Base-by-base conservation (phyloP, 2,797 vertebrate genomes). In the Percopsis omiscomaycus region DNA sequence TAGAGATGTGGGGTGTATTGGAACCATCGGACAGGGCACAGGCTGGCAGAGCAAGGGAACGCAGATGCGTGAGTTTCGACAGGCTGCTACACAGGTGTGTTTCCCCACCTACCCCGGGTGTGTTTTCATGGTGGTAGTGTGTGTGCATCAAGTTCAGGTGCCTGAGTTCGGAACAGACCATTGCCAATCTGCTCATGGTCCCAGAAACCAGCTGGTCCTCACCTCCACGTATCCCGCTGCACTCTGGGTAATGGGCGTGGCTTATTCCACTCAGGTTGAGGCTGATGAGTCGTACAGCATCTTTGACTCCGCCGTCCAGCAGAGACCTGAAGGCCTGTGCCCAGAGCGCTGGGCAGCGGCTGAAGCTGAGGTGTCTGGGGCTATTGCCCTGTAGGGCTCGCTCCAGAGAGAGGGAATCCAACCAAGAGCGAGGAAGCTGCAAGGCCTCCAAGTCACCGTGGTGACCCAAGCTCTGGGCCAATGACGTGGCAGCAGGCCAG, bases 91-190 rank as follows among this genome's bases (percentile, higher is more conserved):
- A 98, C 61, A 98, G 86, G 82, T 99, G 97, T 6, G 81, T 82
- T 49, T 93, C 94, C 3, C 88, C 76, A 61, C 80, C 77, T 4
- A 64, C 51, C 2, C 64, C 90, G 10, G 91, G 87, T 0, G 92
- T 84, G 77, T 73, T 63, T 32, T 86, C 78, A 0, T 92, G 89
- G 55, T 99, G 97, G 64, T 98, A 96, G 82, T 99, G 98, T 2
- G 94, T 96, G 9, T 96, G 96, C 1, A 96, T 96, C 44, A 99
- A 90, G 84, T 99, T 99, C 73, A 99, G 90, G 81, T 96, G 94
- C 46, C 84, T 89, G 59, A 99, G 82, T 73, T 92, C 93, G 51
- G 88, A 86, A 75, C 96, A 98, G 57, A 92, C 85, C 0, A 60
- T 75, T 0, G 94, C 93, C 77, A 98, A 68, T 0, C 89, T 92